Evolutionary conservation across 2,888 invertebrate genomes (phyloP).

Genomic region (Patella caerulea): DNA sequence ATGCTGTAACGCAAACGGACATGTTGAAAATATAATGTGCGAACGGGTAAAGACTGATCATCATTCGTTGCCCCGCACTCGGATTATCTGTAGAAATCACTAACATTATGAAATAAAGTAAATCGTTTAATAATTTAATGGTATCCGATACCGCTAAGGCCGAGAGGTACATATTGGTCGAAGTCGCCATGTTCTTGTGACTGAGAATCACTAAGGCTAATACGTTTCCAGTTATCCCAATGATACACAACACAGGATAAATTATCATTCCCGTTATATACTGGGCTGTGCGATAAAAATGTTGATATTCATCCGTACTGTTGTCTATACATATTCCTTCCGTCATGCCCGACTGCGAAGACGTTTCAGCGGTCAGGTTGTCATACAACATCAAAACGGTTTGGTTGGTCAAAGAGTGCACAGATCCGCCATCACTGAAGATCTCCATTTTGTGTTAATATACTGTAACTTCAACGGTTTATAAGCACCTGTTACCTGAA

Average conservation of each 20-base stretch:
- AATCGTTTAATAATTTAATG: conserved; percentile 63
- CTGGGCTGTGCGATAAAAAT: conserved; percentile 59
- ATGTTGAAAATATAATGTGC: conserved; percentile 67
- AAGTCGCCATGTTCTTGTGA: conserved; percentile 59
- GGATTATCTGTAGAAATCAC: conserved; percentile 47
- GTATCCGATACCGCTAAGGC: conserved; percentile 64
- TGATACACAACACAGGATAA: conserved; percentile 62
- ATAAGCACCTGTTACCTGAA: no score
- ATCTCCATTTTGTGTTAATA: background rate
- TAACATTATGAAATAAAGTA: conserved; percentile 62
- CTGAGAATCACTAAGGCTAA: conserved; percentile 59
- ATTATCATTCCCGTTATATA: conserved; percentile 62
- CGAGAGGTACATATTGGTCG: conserved; percentile 64
- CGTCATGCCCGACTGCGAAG: background rate
- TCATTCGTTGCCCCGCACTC: conserved; percentile 43
- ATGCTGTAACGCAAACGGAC: conserved; percentile 63
- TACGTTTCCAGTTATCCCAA: conserved; percentile 60
- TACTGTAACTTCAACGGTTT: no score
- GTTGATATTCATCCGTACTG: conserved; percentile 40
- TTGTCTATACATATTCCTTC: conserved; percentile 26
- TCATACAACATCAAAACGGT: background rate
- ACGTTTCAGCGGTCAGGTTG: background rate
- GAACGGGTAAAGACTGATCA: conserved; percentile 61
- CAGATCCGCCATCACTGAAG: background rate
- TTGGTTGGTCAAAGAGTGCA: background rate